A percentile compares a stretch with the other conserved stretches of the same genome.
Conservation (phyloP, 2,888 invertebrate genomes). For the Chloromyia formosa region DNA sequence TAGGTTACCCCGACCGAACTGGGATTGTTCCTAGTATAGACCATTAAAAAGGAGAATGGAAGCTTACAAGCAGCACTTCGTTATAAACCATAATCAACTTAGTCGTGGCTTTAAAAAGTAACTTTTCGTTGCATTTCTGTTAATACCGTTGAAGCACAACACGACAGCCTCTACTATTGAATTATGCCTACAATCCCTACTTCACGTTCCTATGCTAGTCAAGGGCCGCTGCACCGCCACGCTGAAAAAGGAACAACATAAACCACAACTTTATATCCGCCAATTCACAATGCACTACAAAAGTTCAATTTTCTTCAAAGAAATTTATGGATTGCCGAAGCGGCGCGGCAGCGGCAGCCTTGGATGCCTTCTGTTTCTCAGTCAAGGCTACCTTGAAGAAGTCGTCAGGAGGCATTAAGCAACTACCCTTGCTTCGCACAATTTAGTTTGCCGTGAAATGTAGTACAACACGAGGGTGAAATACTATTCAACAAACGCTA, state of each 20-base stretch:
- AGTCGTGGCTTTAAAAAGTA: slow-evolving; percentile 26
- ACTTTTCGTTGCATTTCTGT: slow-evolving; percentile 29
- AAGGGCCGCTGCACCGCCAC: no score
- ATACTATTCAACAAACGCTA: slow-evolving; percentile 4
- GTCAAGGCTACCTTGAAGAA: not conserved
- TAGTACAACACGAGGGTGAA: not conserved
- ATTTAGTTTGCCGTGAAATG: not conserved
- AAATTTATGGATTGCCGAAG: slow-evolving; percentile 24
- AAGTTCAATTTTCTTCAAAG: slow-evolving; percentile 42
- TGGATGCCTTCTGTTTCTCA: not conserved
- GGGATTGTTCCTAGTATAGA: no score
- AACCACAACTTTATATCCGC: slow-evolving; percentile 41
- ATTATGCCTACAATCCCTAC: no score
- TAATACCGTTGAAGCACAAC: slow-evolving; percentile 27
- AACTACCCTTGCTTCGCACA: no score
- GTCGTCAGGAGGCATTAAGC: no score
- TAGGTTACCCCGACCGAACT: not conserved
- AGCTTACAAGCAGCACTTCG: not conserved
- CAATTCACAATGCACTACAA: slow-evolving; percentile 32
- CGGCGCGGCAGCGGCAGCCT: no score
- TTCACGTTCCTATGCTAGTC: no score
- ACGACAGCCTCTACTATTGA: no score
- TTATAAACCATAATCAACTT: slow-evolving; percentile 39
- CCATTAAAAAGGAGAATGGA: no score
- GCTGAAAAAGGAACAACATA: slow-evolving; percentile 39